These are phyloP conservation scores for Heteractis magnifica DNA, from an alignment of 92 coral and sea anemone species.

Conservation along the genomic window DNA sequence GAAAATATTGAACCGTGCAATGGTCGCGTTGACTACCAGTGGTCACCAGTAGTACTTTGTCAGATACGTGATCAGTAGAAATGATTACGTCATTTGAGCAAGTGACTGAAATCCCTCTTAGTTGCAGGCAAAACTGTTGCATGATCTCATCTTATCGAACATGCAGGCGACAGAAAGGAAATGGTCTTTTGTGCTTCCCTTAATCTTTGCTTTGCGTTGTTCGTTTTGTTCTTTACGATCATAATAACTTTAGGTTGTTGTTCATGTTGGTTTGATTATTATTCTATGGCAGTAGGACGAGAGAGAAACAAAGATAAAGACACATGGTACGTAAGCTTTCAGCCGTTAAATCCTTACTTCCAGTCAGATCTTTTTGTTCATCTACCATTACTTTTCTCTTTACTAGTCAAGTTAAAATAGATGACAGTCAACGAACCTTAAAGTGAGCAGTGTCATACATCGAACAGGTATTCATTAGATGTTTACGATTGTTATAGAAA, in stretches of 20 bases:
- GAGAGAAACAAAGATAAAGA: slow-evolving; percentile 86
- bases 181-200: slow-evolving; percentile 99
- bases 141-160: slow-evolving; percentile 56
- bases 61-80: slow-evolving; percentile 7
- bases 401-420: slow-evolving; percentile 30
- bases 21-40: slow-evolving; percentile 21
- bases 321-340: slow-evolving; percentile 69
- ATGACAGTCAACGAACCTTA: slow-evolving; percentile 19
- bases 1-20: not conserved
- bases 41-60: slow-evolving; percentile 28
- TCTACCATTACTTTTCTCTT: not conserved
- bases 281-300: slow-evolving; percentile 69
- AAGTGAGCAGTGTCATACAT: slow-evolving; percentile 12
- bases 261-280: slow-evolving; percentile 98
- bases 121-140: slow-evolving; percentile 2
- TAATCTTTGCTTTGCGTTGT: slow-evolving; percentile 93
- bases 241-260: slow-evolving; percentile 94
- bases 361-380: not conserved
- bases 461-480: slow-evolving; percentile 22
- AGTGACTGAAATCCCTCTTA: not conserved
- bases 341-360: not conserved
- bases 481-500: not conserved
- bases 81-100: slow-evolving; percentile 53
- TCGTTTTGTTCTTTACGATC: slow-evolving; percentile 87
- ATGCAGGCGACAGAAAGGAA: slow-evolving; percentile 70